Percentiles rank a stretch among this genome's conserved stretches.
phyloP scores from a whole-genome alignment of 2,113 vertebrate genomes.

The Aegithalos caudatus region DNA sequence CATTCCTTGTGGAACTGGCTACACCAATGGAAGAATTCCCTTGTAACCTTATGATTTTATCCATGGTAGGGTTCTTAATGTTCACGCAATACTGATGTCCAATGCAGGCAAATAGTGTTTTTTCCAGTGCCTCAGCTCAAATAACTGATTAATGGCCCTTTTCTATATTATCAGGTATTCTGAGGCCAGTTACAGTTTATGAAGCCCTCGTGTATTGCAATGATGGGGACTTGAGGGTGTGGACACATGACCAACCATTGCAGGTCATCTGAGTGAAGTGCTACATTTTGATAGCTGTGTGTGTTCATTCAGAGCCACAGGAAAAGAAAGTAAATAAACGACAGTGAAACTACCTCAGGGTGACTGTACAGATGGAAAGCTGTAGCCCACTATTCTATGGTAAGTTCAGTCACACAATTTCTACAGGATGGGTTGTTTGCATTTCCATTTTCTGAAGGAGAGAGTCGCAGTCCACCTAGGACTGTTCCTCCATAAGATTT shows the following conservation, averaged over 20 bases:
- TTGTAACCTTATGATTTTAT: neutral
- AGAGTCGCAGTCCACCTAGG: neutral
- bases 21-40: neutral
- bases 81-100: neutral
- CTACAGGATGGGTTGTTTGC: rapidly evolving
- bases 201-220: neutral
- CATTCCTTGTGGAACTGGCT: neutral
- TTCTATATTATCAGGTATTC: neutral
- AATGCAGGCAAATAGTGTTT: neutral
- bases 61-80: neutral
- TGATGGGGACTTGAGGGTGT: neutral
- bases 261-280: neutral
- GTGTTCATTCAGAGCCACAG: neutral
- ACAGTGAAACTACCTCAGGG: neutral
- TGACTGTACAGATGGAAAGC: neutral
- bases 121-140: neutral
- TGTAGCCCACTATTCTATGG: rapidly evolving
- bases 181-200: neutral
- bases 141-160: neutral
- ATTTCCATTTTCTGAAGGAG: neutral
- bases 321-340: neutral
- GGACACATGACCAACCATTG: neutral
- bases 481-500: neutral
- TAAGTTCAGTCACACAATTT: neutral
- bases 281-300: rapidly evolving